Evolutionary conservation across 2,888 invertebrate species (phyloP), one percentile per base, ranked within the genome.

Genomic region (Agriotes lineatus): DNA sequence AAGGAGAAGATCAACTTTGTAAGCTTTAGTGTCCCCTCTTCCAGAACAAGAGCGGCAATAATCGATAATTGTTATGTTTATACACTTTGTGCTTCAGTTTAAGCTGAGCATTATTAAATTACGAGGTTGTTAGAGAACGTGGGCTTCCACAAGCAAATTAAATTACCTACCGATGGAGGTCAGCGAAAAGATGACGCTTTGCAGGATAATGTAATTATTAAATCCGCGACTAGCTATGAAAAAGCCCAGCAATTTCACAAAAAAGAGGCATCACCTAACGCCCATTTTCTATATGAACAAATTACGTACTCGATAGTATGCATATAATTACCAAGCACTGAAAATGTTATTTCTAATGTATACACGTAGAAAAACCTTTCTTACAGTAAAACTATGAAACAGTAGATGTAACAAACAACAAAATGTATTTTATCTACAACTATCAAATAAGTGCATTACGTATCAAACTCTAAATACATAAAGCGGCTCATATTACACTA

Each of bases 71-170:
- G 39, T 61, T 35, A 62, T 64, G 56, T 56, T 56, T 64, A 45
- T 64, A 57, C 57, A 33, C 9, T 64, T 45, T 45, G 30, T 61
- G 57, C 63, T 50, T 14, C 48, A 50, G 44, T 59, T 65, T 62
- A 73, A 68, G 71, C 69, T 56, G 64, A 45, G 65, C 56, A 65
- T 69, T 73, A 73, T 73, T 73, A 71, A 73, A 73, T 73, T 73
- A 73, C 64, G 67, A 63, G 68, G 69, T 71, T 73, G 69, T 61
- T 71, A 61, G 58, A 39, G 68, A 69, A 67, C 68, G 45, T 70
- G 67, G 64, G 71, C 73, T 73, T 71, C 71, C 42, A 45, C 64
- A 52, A 59, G 66, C 57, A 71, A 73, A 73, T 73, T 73, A 61
- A 73, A 73, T 73, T 73, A 73, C 20, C 35, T 35, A 37, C 25